Evolutionary conservation across 2,797 vertebrate genomes (phyloP).

Genomic region (Semotilus atromaculatus): DNA sequence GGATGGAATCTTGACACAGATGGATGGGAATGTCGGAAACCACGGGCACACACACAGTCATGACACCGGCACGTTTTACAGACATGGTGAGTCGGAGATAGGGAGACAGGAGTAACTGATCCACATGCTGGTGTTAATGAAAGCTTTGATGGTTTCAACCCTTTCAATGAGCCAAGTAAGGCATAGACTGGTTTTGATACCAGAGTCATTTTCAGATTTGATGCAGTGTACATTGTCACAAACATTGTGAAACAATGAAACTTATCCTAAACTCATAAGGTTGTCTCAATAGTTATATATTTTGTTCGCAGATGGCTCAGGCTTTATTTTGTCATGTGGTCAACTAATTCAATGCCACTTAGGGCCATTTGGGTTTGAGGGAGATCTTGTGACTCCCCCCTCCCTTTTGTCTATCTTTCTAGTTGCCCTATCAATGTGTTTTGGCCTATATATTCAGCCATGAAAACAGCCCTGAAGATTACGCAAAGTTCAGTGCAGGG

Average conservation of each 20-base stretch:
- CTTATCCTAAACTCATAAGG: neutral
- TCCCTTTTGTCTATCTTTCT: slow-evolving; percentile 61
- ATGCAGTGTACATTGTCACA: neutral
- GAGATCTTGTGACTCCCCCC: slow-evolving; percentile 72
- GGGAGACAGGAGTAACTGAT: slow-evolving; percentile 31
- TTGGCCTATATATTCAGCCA: slow-evolving; percentile 66
- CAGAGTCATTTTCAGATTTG: neutral
- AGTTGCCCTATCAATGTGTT: slow-evolving; percentile 35
- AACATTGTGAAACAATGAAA: neutral
- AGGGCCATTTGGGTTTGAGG: slow-evolving; percentile 67
- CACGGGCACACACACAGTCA: neutral
- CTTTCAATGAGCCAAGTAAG: neutral
- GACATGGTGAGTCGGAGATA: slow-evolving; percentile 48
- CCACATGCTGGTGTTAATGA: slow-evolving; percentile 72
- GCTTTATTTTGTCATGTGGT: slow-evolving; percentile 12
- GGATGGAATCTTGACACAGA: neutral
- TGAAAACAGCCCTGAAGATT: slow-evolving; percentile 74
- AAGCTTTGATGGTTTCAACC: slow-evolving; percentile 59
- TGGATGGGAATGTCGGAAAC: neutral
- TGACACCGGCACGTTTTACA: slow-evolving; percentile 56
- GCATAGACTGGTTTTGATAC: neutral
- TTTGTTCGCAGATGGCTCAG: neutral
- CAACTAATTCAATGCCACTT: slow-evolving; percentile 42
- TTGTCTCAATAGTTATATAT: slow-evolving; percentile 19
- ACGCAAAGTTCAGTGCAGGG: slow-evolving; percentile 67